phyloP scores from a whole-genome alignment of 2,797 vertebrate genomes.

The Typhlichthys subterraneus region DNA sequence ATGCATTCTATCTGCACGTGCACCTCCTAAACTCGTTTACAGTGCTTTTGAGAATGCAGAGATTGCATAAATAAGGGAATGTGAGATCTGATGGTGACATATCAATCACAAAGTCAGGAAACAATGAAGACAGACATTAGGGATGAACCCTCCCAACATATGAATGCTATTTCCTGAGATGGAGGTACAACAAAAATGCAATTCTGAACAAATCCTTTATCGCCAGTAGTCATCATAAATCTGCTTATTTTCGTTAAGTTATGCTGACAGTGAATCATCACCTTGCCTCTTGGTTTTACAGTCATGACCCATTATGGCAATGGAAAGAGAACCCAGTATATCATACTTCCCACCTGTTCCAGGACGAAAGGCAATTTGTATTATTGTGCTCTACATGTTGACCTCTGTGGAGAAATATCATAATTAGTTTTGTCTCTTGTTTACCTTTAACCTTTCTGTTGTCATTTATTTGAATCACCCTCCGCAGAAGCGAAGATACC shows the following conservation, averaged over 20 bases:
- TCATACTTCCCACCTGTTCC: constrained; percentile 16
- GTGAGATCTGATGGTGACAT: no score
- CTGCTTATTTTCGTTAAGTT: constrained; percentile 33
- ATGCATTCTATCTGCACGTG: no score
- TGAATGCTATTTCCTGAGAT: not conserved
- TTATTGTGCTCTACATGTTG: constrained; percentile 5
- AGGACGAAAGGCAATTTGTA: constrained; percentile 32
- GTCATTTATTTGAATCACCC: not conserved
- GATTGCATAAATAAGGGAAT: no score
- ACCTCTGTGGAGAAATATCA: constrained; percentile 1
- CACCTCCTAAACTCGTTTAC: no score
- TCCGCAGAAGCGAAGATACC: no score
- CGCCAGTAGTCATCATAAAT: constrained; percentile 49
- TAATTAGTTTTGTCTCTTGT: constrained; percentile 12
- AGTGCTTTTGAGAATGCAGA: no score
- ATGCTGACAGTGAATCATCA: constrained; percentile 43
- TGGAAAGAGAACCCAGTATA: constrained; percentile 33
- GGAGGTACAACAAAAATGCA: constrained; percentile 11
- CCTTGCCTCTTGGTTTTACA: constrained; percentile 21
- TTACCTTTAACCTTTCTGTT: constrained; percentile 13
- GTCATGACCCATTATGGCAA: constrained; percentile 58
- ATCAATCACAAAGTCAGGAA: no score
- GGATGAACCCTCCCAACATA: no score
- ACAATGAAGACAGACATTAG: no score
- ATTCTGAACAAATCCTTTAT: constrained; percentile 49